Base-by-base conservation (phyloP, 2,888 invertebrate genomes). In the Apocheima hispidaria region DNA sequence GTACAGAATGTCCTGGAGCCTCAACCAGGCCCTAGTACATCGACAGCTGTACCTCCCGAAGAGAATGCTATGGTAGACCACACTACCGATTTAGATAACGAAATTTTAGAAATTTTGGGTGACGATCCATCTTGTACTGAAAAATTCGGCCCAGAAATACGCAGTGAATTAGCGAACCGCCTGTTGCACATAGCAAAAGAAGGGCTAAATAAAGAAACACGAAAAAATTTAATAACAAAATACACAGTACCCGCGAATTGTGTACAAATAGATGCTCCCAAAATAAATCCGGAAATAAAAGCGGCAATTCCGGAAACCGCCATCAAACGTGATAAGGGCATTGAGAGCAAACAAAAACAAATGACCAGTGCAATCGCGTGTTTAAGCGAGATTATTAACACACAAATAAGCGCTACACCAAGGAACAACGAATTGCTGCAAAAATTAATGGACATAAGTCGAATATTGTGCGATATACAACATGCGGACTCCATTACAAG, bases 391-490 rank as follows among this genome's bases (percentile, higher is more conserved):
- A 16, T 28, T 10, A 44, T 44, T 10, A 43, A 28, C 9, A 1
- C 5, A 7, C 28, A 26, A 9, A 1, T 44, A 28, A 28, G 10
- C 6, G 2, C 44, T 0, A 26, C 5, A 35, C 3, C 1, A 4
- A 43, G 14, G 10, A 23, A 53, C n/a, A 53, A 53, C 2, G 23
- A 23, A 1, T 2, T 35, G 2, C 43, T 53, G 4, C 41, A 43
- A 14, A 53, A 33, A 35, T 18, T 43, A 3, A 53, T 40, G 51
- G 51, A 51, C 10, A 1, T 38, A 7, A 18, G 1, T 7, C 38
- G 51, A 6, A 51, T 51, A 3, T n/a, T 51, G 1, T 51, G 51
- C 16, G 51, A 51, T 26, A 9, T 51, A 2, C 51, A 53, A 53
- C 53, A 53, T 9, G 35, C 7, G 5, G 53, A 53, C 18, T 53